phyloP scores from a whole-genome alignment of 1,140 invertebrate genomes.

The Drosophila neocordata region DNA sequence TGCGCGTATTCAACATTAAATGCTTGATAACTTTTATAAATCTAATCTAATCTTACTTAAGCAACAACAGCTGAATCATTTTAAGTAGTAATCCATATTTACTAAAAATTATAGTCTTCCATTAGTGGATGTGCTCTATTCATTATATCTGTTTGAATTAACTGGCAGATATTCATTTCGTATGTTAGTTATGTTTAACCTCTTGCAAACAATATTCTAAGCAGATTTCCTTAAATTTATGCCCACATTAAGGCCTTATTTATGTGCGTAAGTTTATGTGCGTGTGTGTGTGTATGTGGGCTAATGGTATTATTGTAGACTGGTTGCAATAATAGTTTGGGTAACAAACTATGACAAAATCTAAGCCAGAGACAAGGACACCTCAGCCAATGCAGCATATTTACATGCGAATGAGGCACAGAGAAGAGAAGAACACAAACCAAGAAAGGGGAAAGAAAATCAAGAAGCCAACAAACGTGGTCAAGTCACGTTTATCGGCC shows the following conservation, averaged over 20 bases:
- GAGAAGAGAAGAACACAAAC: neutral
- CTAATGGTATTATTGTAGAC: constrained; percentile 50
- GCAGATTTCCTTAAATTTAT: constrained; percentile 38
- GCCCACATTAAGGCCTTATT: constrained; percentile 32
- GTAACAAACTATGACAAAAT: constrained; percentile 44
- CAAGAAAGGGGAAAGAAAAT: neutral
- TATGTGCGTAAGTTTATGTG: constrained; percentile 41
- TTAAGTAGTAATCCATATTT: too few species aligned
- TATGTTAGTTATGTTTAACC: constrained; percentile 28
- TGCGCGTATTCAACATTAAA: too few species aligned
- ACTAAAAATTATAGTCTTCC: too few species aligned
- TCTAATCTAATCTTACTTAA: too few species aligned
- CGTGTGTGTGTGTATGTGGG: constrained; percentile 12
- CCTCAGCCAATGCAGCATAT: constrained; percentile 37
- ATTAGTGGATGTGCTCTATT: neutral
- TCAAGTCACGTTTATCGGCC: constrained; percentile 72
- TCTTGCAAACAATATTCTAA: constrained; percentile 17
- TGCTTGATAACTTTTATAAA: too few species aligned
- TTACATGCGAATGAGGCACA: constrained; percentile 47
- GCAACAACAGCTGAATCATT: too few species aligned
- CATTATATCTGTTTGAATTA: neutral
- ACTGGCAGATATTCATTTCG: neutral
- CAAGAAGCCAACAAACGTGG: constrained; percentile 61
- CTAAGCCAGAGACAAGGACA: neutral
- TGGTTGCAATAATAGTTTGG: constrained; percentile 48